A percentile compares a stretch with the other conserved stretches of the same genome.
phyloP scores from a whole-genome alignment of 2,888 invertebrate species.

The Acleris laterana region DNA sequence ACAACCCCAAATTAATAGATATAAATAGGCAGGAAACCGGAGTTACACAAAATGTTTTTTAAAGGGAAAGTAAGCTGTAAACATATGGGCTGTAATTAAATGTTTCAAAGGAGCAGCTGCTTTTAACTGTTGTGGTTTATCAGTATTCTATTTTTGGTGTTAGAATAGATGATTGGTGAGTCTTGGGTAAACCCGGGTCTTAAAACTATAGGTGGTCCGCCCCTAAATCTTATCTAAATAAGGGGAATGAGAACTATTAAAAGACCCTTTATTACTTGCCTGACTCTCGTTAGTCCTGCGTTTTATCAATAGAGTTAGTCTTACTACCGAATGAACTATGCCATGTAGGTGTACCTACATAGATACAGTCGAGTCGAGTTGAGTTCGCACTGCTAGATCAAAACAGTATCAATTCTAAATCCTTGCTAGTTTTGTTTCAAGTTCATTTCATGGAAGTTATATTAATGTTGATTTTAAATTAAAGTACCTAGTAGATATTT shows the following conservation, averaged over 20 bases:
- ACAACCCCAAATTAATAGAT: slow-evolving; percentile 24
- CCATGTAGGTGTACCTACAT: no score
- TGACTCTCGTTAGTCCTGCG: neutral
- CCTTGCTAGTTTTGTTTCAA: no score
- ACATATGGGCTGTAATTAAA: slow-evolving; percentile 52
- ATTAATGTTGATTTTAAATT: no score
- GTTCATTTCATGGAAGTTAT: no score
- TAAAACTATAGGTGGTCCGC: slow-evolving; percentile 22
- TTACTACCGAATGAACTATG: no score
- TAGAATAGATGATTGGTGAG: slow-evolving; percentile 42
- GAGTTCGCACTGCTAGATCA: no score
- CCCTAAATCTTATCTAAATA: slow-evolving; percentile 24
- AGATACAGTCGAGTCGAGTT: no score
- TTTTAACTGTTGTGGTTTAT: slow-evolving; percentile 48
- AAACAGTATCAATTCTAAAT: no score
- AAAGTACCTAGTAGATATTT: no score
- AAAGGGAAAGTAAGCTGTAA: slow-evolving; percentile 44
- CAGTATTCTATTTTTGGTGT: slow-evolving; percentile 44
- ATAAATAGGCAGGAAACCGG: slow-evolving; percentile 35
- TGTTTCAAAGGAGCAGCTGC: slow-evolving; percentile 46
- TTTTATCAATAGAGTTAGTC: neutral
- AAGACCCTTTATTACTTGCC: neutral
- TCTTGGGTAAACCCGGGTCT: slow-evolving; percentile 23
- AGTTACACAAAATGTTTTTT: slow-evolving; percentile 35
- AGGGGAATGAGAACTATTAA: slow-evolving; percentile 4